Evolutionary conservation across 2,113 vertebrate species (phyloP), one percentile per base, ranked within the genome.

Genomic region (Hymenochirus boettgeri): DNA sequence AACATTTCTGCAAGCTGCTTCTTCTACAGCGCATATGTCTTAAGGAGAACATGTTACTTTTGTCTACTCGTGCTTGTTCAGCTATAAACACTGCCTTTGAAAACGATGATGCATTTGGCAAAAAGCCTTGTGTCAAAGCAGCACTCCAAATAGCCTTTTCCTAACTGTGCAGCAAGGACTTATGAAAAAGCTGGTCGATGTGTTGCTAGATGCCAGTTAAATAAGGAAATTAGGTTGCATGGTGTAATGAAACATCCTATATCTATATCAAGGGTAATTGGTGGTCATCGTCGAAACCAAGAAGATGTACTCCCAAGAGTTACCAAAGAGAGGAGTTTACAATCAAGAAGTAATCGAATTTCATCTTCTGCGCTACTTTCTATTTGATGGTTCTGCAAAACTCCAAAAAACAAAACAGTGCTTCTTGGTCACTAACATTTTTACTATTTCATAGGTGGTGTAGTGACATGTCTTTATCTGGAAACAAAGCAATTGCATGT

Each of bases 301-400:
- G 73, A 62, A 57, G 74, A 76, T 76, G 72, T 78, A 79, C 66
- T 80, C 76, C 65, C 71, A 80, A 79, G 81, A 83, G 70, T 77
- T 18, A 71, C 75, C 78, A 78, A 70, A 77, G 75, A 77, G 75
- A 76, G 80, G 76, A 80, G 76, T 71, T 75, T 73, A 73, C 80
- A 79, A 76, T 82, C 78, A 76, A 75, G 82, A 81, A 83, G 81
- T 81, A 79, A 78, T 73, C 75, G 77, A 74, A 78, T 77, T 70
- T 75, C 45, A 70, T 76, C 60, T 76, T 72, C 39, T 76, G 71
- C 73, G 71, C 64, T 74, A 73, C 64, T 70, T 70, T 73, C 63
- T 45, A 24, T 27, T 67, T 51, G n/a, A 22, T 31, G 54, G 11
- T 50, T 21, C 46, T 74, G 66, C 72, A 37, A 72, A 71, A 70